Base-by-base conservation (phyloP, 2,888 invertebrate species). In the Terebella lapidaria region DNA sequence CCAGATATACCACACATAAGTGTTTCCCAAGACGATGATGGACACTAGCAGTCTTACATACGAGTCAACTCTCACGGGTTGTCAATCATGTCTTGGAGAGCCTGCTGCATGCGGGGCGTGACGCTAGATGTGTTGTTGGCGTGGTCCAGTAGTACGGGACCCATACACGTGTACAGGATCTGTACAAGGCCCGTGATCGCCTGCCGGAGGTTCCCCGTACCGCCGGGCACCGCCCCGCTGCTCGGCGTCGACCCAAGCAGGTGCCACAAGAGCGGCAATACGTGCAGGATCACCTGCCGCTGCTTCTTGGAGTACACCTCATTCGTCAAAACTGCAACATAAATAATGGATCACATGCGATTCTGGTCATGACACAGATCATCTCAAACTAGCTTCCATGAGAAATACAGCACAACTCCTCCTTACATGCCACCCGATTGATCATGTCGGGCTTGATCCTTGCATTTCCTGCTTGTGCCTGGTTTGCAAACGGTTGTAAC, bases 371-470 rank as follows among this genome's bases (percentile, higher is more conserved):
- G n/a, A n/a, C n/a, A n/a, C n/a, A n/a, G n/a, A n/a, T n/a, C n/a
- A n/a, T n/a, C n/a, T n/a, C n/a, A n/a, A n/a, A n/a, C n/a, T n/a
- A n/a, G n/a, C n/a, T n/a, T n/a, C n/a, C n/a, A n/a, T n/a, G n/a
- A n/a, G n/a, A n/a, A n/a, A n/a, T n/a, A n/a, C n/a, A n/a, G n/a
- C n/a, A n/a, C n/a, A n/a, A n/a, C n/a, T n/a, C n/a, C n/a, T 42
- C 67, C 74, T 71, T 70, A 80, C 79, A 74, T 56, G 78, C 73
- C 1, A 78, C 74, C 70, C 75, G 72, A 46, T 72, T 71, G 18
- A 80, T 73, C 66, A 80, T 71, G 59, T 77, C 76, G 26, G 77
- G 74, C 64, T 79, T 78, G 64, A 76, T 76, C 27, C 75, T 68
- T 18, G 73, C 67, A 65, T 71, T 77, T 35, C 74, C 76, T 46